Evolutionary conservation across 1,140 invertebrate species (phyloP).

Genomic region (Euura saliciscinereae): DNA sequence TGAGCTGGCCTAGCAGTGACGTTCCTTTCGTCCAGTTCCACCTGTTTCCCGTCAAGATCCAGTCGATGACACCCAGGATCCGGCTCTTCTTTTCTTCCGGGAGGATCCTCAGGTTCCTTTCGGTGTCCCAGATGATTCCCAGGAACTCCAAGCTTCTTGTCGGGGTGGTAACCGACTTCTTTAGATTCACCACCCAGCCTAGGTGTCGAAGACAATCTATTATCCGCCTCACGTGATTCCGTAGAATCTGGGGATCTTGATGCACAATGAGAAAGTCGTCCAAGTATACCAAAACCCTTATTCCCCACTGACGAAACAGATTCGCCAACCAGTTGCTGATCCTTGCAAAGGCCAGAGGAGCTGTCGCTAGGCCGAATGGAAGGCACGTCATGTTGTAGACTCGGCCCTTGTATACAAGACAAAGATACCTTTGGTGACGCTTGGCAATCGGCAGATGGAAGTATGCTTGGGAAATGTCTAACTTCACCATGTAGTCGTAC

Average conservation of each 20-base stretch:
- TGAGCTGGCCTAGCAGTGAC: constrained; percentile 18
- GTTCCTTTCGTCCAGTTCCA: constrained; percentile 13
- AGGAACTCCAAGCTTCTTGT: constrained; percentile 19
- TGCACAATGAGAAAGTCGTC: constrained; percentile 24
- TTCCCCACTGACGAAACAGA: constrained; percentile 19
- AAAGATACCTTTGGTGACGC: constrained; percentile 30
- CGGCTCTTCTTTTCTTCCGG: constrained; percentile 14
- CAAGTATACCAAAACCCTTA: constrained; percentile 26
- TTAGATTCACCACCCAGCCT: constrained; percentile 20
- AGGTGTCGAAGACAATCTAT: constrained; percentile 7
- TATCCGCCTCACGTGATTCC: not conserved
- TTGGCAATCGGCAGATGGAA: constrained; percentile 21
- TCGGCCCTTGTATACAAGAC: constrained; percentile 14
- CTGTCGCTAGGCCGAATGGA: constrained; percentile 35
- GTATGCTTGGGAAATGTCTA: constrained; percentile 25
- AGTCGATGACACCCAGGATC: not conserved
- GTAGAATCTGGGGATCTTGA: constrained; percentile 8
- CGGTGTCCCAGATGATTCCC: constrained; percentile 23
- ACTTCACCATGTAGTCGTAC: constrained; percentile 16
- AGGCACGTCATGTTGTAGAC: constrained; percentile 33
- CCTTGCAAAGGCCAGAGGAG: constrained; percentile 33
- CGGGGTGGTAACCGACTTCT: constrained; percentile 19
- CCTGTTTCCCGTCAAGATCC: not conserved
- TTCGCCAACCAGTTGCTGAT: constrained; percentile 34
- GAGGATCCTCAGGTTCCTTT: constrained; percentile 6